Evolutionary conservation across 2,113 vertebrate species (phyloP), one percentile per base, ranked within the genome.

Genomic region (Macrotis lagotis): DNA sequence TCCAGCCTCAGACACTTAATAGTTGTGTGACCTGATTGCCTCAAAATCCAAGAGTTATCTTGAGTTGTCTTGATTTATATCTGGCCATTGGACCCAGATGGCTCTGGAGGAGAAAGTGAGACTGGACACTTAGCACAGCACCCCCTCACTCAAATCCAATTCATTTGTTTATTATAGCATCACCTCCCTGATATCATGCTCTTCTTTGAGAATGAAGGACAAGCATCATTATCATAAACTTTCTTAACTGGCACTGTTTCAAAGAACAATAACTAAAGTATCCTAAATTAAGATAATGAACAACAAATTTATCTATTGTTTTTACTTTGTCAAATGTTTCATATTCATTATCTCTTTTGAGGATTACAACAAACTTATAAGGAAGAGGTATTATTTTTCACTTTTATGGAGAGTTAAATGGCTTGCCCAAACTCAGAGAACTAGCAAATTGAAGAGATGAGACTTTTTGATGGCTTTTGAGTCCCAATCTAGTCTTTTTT

Each of bases 251-350:
- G 0, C 44, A 89, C 1, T 44, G 44, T 90, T 93, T 4, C 25
- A 44, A 48, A 90, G 31, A 51, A 83, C 51, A 93, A 89, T 83
- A 44, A 48, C 55, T 92, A 92, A 28, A 51, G 25, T 92, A 2
- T 88, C 44, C 19, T 66, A 90, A 93, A 51, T 31, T 83, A 44
- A 83, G n/a, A 83, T 83, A 74, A 22, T 22, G 6, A 74, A n/a
- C 44, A 74, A 37, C 66, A 74, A 16, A 44, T 74, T 74, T 74
- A n/a, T 74, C 16, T 44, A n/a, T 74, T 74, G 37, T 37, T 74
- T 44, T 74, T 74, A 59, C 66, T 44, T n/a, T 74, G 37, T 44
- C n/a, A 74, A n/a, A 74, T 22, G 37, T 89, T 95, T 96, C 90
- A 19, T 8, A 25, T 91, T 96, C 25, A 52, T 22, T 48, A 55